phyloP scores from a whole-genome alignment of 2,797 vertebrate species.

The Phrynocephalus vlangalii region DNA sequence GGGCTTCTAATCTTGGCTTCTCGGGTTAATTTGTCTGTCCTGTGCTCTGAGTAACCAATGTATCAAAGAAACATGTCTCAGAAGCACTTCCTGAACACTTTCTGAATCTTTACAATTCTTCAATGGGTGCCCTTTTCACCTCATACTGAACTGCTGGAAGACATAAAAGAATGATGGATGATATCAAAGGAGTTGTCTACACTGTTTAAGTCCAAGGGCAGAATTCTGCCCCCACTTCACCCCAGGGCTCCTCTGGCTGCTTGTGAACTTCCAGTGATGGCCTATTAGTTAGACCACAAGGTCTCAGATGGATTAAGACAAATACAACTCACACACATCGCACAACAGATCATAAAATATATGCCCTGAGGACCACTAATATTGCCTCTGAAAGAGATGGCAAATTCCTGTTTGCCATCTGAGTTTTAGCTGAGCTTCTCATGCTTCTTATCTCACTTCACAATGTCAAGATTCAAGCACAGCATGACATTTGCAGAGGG shows the following conservation, averaged over 20 bases:
- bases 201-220: conserved; percentile 14
- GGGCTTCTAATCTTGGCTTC: conserved; percentile 18
- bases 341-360: conserved; percentile 3
- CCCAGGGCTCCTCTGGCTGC: background rate
- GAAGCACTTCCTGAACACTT: conserved; percentile 13
- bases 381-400: background rate
- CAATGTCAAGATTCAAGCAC: conserved; percentile 21
- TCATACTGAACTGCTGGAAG: background rate
- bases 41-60: conserved; percentile 13
- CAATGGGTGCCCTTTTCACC: background rate
- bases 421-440: conserved; percentile 8
- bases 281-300: conserved; percentile 34
- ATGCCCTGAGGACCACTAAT: background rate
- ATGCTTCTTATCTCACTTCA: conserved; percentile 21
- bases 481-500: conserved; percentile 32
- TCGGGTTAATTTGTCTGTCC: conserved; percentile 25
- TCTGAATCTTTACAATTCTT: conserved; percentile 10
- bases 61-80: conserved; percentile 24
- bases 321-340: background rate
- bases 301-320: conserved; percentile 16
- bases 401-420: conserved; percentile 12
- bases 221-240: background rate
- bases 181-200: conserved; percentile 15
- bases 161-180: conserved; percentile 9
- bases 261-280: conserved; percentile 5